Evolutionary conservation across 2,113 vertebrate species (phyloP), one percentile per base, ranked within the genome.

Genomic region (Eulemur macaco): DNA sequence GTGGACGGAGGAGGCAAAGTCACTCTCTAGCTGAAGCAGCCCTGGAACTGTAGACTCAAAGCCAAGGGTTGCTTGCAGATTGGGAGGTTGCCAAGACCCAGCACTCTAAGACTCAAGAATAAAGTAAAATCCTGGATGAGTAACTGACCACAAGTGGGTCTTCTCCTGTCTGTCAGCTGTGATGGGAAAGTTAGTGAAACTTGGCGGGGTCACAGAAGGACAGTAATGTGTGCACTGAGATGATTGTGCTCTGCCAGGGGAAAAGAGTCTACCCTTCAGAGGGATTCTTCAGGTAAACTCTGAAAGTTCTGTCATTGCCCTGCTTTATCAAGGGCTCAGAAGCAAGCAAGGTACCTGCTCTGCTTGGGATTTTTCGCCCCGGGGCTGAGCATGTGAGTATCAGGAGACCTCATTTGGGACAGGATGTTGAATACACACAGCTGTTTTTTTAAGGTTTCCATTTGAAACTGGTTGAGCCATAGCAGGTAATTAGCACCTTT

Each of bases 391-490:
- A 1, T 45, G 85, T 69, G 78, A 27, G n/a, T 88, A 11, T 89
- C 89, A 77, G 47, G 52, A 96, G 76, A 88, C 82, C 94, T 64
- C 60, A 14, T 80, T 52, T 92, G 87, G 69, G 87, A 56, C 8
- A 89, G 69, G 74, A 88, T 83, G 54, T 87, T 73, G 39, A 88
- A 60, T n/a, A 39, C 37, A 90, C 27, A 27, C 4, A 13, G 54
- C 80, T 93, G 58, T 37, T 60, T 94, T 81, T 84, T 73, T 80
- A 90, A 92, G 77, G 69, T 95, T 97, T 95, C 47, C 66, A 47
- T 39, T 86, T 54, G 87, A 90, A 96, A 91, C 50, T 54, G n/a
- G 42, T 56, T 63, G 78, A 91, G 66, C 81, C 17, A 1, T 20
- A 50, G 34, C 54, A 89, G 95, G 56, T 92, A 77, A 93, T 93